These are phyloP conservation scores for Zoanthus sociatus DNA, from an alignment of 92 coral and sea anemone species.

Conservation along the genomic window DNA sequence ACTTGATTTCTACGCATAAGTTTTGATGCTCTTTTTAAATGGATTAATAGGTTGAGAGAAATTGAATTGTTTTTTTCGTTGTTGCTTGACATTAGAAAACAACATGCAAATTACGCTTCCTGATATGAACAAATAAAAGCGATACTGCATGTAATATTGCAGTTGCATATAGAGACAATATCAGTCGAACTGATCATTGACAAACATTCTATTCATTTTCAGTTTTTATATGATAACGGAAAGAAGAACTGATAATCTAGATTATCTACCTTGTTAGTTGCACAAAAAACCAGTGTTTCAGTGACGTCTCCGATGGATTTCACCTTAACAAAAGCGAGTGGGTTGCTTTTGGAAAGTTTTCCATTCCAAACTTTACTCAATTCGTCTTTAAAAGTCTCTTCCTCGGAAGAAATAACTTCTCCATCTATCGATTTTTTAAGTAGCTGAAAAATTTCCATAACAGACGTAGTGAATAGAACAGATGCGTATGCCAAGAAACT, in stretches of 20 bases:
- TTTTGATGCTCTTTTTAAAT: no score
- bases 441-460: neutral
- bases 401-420: neutral
- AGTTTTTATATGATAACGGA: neutral
- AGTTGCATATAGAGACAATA: no score
- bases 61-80: no score
- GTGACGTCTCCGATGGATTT: constrained; percentile 10
- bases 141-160: no score
- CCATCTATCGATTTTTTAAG: constrained; percentile 13
- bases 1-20: no score
- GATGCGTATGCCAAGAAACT: neutral
- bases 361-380: constrained; percentile 39
- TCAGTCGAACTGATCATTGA: neutral
- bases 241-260: neutral
- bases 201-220: neutral
- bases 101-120: neutral
- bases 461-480: neutral
- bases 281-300: constrained; percentile 30
- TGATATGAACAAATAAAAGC: neutral
- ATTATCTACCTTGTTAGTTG: constrained; percentile 17
- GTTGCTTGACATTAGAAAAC: no score
- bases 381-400: constrained; percentile 19
- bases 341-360: constrained; percentile 34
- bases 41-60: no score
- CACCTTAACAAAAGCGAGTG: constrained; percentile 19